Conservation (phyloP, 2,888 invertebrate genomes). For the Nemotelus nigrinus region DNA sequence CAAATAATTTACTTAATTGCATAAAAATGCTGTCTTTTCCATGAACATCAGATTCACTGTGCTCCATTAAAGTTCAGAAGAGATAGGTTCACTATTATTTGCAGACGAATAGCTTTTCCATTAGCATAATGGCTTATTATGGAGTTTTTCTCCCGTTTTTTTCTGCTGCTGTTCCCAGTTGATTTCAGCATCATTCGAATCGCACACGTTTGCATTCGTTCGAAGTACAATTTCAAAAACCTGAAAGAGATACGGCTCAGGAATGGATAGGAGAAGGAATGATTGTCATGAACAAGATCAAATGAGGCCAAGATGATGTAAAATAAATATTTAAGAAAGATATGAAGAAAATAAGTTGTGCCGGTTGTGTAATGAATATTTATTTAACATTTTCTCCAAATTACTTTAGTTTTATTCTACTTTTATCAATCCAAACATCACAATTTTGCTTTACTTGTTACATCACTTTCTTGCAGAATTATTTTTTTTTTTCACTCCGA, state of each 20-base stretch:
- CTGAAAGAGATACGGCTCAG: neutral
- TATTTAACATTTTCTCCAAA: too few species aligned
- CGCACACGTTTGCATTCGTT: neutral
- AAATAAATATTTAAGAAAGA: too few species aligned
- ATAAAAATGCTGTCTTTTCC: neutral
- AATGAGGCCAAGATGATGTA: too few species aligned
- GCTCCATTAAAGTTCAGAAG: neutral
- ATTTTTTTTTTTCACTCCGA: too few species aligned
- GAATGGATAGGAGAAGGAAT: too few species aligned
- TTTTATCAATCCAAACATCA: too few species aligned
- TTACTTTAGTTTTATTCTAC: too few species aligned
- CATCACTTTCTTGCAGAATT: too few species aligned
- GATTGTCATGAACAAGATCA: too few species aligned
- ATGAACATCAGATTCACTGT: neutral
- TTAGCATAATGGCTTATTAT: conserved; percentile 20
- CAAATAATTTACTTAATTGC: conserved; percentile 17
- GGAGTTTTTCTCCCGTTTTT: neutral
- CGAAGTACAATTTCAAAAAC: neutral
- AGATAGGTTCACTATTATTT: conserved; percentile 9
- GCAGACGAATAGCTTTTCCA: conserved; percentile 13
- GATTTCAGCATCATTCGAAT: neutral
- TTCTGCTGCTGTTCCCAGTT: neutral
- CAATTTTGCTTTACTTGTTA: too few species aligned
- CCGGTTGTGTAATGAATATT: too few species aligned
- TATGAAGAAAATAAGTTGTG: too few species aligned